Base-by-base conservation (phyloP, 2,113 vertebrate genomes). In the Glaucomys volans region DNA sequence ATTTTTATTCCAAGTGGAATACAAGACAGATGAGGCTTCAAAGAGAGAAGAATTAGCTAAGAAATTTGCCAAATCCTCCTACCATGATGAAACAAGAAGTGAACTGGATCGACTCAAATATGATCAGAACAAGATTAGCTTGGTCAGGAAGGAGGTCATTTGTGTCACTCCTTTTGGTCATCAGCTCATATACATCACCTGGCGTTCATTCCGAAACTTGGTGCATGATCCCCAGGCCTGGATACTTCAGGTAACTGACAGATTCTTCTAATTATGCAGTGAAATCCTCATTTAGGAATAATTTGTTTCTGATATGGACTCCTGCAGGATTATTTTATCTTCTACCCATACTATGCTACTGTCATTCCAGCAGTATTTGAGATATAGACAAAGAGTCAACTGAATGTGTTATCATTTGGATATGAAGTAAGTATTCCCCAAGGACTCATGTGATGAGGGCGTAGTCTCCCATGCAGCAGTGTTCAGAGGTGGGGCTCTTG, bases 161-260 rank as follows among this genome's bases (percentile, higher is more conserved):
- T 99, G 99, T 90, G 98, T 97, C 95, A 99, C 98, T 2, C 93
- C 99, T 57, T 99, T 99, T 98, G 77, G 97, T 26, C 99, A 99
- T 32, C 99, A 99, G 97, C 98, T 99, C 97, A 98, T 96, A 84
- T 99, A 99, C 99, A 98, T 99, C 91, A 98, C 99, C 30, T 99
- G 87, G 87, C 99, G 99, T 72, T 99, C 99, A 0, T 99, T 99
- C 92, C 99, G 98, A 96, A 99, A 99, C 94, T 98, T 99, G 13
- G 1, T 99, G 87, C 98, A 99, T 62, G 99, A 99, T 94, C 99
- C 99, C 7, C 99, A 99, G 98, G 99, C 99, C 28, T 99, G 99
- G 17, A 18, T 99, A 40, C 99, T 99, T 72, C 99, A 99, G 99
- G 99, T 99, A 98, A 98, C 0, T 4, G 69, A 2, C 52, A 74